Evolutionary conservation across 2,113 vertebrate species (phyloP).

Genomic region (Onychostruthus taczanowskii): DNA sequence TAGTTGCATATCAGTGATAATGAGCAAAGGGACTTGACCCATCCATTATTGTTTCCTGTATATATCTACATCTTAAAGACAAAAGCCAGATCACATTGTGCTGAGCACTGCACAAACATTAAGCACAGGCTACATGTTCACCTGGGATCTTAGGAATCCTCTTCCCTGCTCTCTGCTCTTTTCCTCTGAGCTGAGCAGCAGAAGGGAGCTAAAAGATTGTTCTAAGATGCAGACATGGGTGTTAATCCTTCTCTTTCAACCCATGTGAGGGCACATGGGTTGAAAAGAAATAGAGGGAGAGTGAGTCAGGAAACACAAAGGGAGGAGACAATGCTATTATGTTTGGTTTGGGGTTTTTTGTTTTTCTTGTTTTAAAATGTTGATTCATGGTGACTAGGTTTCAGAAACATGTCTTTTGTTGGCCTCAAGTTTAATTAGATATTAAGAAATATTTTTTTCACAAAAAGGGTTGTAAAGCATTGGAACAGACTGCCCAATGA

Average conservation of each 20-base stretch:
- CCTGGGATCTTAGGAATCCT: neutral
- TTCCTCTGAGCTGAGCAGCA: neutral
- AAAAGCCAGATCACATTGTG: neutral
- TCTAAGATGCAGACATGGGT: neutral
- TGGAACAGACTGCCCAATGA: neutral
- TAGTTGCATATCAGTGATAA: neutral
- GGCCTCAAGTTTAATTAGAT: neutral
- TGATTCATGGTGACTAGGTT: neutral
- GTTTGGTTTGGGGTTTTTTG: neutral
- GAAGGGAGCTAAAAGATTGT: neutral
- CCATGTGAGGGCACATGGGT: neutral
- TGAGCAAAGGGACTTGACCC: slow-evolving; percentile 12
- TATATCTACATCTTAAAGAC: neutral
- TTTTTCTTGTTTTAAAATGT: neutral
- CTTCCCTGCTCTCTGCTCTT: neutral
- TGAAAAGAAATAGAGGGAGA: neutral
- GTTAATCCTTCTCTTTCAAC: neutral
- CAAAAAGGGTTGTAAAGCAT: neutral
- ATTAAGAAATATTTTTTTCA: neutral
- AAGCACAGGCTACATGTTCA: neutral
- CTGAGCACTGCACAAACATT: neutral
- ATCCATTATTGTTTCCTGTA: slow-evolving; percentile 22
- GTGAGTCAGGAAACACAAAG: neutral
- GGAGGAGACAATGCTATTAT: neutral
- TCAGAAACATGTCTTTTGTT: neutral